These are phyloP conservation scores for Sycophila texana DNA, from an alignment of 2,888 invertebrate species.

Conservation along the genomic window DNA sequence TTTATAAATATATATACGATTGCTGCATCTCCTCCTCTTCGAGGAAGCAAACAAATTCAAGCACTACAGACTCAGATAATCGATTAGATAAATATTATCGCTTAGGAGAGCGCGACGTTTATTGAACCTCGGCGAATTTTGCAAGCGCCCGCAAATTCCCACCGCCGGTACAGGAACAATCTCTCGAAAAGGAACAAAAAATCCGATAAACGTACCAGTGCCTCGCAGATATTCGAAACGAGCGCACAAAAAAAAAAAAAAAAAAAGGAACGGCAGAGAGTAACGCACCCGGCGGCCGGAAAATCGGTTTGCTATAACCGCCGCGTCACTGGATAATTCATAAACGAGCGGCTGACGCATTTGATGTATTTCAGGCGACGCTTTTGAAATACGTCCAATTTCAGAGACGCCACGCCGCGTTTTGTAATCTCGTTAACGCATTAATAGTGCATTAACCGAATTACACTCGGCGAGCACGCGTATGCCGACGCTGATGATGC, in stretches of 20 bases:
- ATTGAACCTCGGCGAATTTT: no score
- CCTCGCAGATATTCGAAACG: constrained; percentile 9
- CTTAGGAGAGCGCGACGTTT: no score
- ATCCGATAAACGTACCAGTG: not conserved
- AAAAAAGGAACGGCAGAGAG: no score
- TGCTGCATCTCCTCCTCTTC: no score
- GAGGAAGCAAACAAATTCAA: no score
- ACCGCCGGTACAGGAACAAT: not conserved
- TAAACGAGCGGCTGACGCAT: constrained; percentile 19
- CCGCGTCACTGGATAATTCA: constrained; percentile 36
- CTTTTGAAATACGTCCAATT: constrained; percentile 49
- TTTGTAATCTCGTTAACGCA: constrained; percentile 41
- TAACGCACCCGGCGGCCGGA: not conserved
- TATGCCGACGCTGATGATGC: no score
- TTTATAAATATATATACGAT: no score
- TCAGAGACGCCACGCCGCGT: constrained; percentile 10
- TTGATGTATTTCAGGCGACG: constrained; percentile 46
- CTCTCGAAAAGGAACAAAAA: not conserved
- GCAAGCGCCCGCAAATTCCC: not conserved
- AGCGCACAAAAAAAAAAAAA: not conserved
- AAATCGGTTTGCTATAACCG: not conserved
- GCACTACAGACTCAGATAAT: no score
- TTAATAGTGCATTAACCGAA: constrained; percentile 49
- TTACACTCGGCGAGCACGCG: constrained; percentile 5
- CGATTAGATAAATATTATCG: no score